phyloP scores from a whole-genome alignment of 2,797 vertebrate genomes.

The Lophius americanus region DNA sequence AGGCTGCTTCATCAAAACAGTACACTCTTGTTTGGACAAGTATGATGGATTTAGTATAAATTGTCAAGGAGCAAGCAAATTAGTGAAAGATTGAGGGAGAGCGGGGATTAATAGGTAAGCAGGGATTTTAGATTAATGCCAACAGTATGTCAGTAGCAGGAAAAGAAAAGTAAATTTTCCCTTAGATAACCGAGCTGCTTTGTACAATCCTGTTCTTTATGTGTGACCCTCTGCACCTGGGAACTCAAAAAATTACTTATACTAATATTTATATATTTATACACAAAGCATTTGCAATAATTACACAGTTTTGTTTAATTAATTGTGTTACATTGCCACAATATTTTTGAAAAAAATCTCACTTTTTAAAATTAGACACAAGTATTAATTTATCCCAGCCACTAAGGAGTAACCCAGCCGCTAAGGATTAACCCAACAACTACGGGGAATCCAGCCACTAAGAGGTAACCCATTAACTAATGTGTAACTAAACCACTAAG shows the following conservation, averaged over 20 bases:
- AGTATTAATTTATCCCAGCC: too few relatives aligned
- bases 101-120: conserved; percentile 47
- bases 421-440: too few relatives aligned
- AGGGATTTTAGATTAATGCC: conserved; percentile 61
- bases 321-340: too few relatives aligned
- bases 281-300: too few relatives aligned
- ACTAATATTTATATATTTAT: too few relatives aligned
- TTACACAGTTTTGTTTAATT: too few relatives aligned
- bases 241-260: neutral
- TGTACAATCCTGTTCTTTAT: conserved; percentile 51
- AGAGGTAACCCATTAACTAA: too few relatives aligned
- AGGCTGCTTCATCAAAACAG: conserved; percentile 29
- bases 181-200: conserved; percentile 60
- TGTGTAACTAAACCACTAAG: too few relatives aligned
- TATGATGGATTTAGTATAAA: conserved; percentile 48
- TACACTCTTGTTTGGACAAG: conserved; percentile 39
- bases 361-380: too few relatives aligned
- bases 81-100: conserved; percentile 37
- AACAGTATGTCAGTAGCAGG: conserved; percentile 43
- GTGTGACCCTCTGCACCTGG: conserved; percentile 72
- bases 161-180: conserved; percentile 65
- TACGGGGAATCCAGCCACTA: too few relatives aligned
- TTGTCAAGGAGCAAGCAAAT: conserved; percentile 36
- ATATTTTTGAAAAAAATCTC: too few relatives aligned
- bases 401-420: too few relatives aligned